Conservation (phyloP, 2,113 vertebrate species). For the Archocentrus centrarchus region DNA sequence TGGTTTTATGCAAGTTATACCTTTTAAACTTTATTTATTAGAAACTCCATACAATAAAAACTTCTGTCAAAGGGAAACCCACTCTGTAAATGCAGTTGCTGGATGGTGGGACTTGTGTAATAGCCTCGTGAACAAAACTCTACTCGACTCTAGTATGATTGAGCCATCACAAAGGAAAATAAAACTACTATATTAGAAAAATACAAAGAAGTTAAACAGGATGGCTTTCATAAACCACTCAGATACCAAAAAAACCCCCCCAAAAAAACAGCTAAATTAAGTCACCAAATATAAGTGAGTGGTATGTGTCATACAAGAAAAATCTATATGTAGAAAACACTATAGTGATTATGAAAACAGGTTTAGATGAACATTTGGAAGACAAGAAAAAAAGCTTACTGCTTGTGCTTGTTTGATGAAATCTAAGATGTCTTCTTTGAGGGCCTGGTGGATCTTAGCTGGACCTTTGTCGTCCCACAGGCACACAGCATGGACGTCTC, state of each 20-base stretch:
- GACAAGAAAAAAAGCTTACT: slow-evolving; percentile 79
- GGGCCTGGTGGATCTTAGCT: slow-evolving; percentile 98
- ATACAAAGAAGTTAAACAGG: neutral
- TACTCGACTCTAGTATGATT: neutral
- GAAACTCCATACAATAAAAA: neutral
- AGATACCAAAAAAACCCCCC: fast-evolving
- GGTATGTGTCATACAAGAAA: neutral
- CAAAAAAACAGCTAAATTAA: neutral
- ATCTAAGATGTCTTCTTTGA: slow-evolving; percentile 99
- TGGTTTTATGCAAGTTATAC: neutral
- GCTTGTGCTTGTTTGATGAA: slow-evolving; percentile 99
- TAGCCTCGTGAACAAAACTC: too few species aligned
- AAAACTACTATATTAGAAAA: neutral
- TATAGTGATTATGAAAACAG: neutral
- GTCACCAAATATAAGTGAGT: neutral
- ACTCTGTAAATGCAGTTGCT: neutral
- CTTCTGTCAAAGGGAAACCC: neutral
- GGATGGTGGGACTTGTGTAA: neutral
- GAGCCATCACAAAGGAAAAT: neutral
- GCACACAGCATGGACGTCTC: slow-evolving; percentile 98
- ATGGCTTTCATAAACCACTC: neutral
- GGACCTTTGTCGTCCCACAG: slow-evolving; percentile 99
- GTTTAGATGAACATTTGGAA: neutral
- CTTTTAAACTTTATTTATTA: neutral
- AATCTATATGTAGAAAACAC: neutral